A percentile compares a stretch with the other conserved stretches of the same genome.
These are phyloP conservation scores for Rhadina sibilatrix DNA, from an alignment of 2,113 vertebrate species.

Conservation along the genomic window DNA sequence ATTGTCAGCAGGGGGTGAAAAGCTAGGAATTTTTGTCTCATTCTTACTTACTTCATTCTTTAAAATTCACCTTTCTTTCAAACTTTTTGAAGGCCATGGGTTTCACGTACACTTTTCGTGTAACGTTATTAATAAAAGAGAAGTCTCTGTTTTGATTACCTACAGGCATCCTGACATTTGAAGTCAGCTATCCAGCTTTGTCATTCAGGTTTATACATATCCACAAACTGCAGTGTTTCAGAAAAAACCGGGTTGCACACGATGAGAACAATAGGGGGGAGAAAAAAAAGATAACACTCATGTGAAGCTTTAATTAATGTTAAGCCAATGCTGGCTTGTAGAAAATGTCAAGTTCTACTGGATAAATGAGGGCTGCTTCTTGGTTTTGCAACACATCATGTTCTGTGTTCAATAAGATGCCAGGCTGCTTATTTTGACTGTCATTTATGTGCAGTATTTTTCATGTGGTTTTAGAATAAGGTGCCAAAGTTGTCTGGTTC, in stretches of 20 bases:
- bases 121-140: background rate
- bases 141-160: background rate
- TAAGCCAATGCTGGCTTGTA: slow-evolving; percentile 9
- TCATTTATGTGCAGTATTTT: slow-evolving; percentile 27
- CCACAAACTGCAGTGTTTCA: background rate
- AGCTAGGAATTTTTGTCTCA: background rate
- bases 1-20: background rate
- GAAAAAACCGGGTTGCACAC: background rate
- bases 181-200: background rate
- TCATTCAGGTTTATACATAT: background rate
- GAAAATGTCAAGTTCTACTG: slow-evolving; percentile 42
- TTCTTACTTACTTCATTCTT: background rate
- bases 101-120: background rate
- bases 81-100: background rate
- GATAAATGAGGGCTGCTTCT: slow-evolving; percentile 35
- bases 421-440: slow-evolving; percentile 35
- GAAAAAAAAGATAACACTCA: background rate
- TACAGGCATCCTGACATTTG: background rate
- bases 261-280: background rate
- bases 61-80: background rate
- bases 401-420: slow-evolving; percentile 39
- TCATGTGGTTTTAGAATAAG: slow-evolving; percentile 33
- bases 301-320: slow-evolving; percentile 46
- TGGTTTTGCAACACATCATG: slow-evolving; percentile 24
- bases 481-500: slow-evolving; percentile 44